Conservation (phyloP, 2,888 invertebrate genomes). For the Axea sp. region DNA sequence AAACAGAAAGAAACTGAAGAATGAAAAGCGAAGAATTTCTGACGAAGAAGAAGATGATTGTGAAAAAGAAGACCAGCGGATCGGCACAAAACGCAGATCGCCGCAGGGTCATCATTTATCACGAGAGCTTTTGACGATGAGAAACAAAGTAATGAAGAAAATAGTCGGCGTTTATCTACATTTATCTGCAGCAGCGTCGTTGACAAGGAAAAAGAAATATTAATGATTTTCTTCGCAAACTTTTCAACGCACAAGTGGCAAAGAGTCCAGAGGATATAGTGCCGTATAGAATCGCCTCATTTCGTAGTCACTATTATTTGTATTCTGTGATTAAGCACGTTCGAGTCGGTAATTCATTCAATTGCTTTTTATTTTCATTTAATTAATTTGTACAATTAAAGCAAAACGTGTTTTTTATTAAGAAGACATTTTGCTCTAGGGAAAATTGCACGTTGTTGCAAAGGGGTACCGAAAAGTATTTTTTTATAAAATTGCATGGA, state of each 20-base stretch:
- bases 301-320: constrained; percentile 12
- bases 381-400: too few relatives aligned
- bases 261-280: constrained; percentile 2
- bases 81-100: constrained; percentile 38
- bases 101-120: constrained; percentile 49
- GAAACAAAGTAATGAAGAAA: constrained; percentile 54
- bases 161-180: constrained; percentile 40
- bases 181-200: constrained; percentile 35
- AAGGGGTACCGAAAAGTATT: too few relatives aligned
- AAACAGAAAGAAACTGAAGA: too few relatives aligned
- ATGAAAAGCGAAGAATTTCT: constrained; percentile 37
- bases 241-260: constrained; percentile 30
- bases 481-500: too few relatives aligned
- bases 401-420: too few relatives aligned
- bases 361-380: too few relatives aligned
- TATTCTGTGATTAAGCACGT: constrained; percentile 10
- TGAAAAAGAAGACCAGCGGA: constrained; percentile 39
- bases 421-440: too few relatives aligned
- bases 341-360: too few relatives aligned
- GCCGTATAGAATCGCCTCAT: constrained; percentile 23
- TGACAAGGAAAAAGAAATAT: constrained; percentile 51
- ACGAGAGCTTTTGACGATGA: constrained; percentile 42
- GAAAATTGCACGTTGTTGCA: too few relatives aligned
- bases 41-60: constrained; percentile 11
- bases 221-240: constrained; percentile 47